phyloP scores from a whole-genome alignment of 2,888 invertebrate genomes.

The Belgica antarctica region DNA sequence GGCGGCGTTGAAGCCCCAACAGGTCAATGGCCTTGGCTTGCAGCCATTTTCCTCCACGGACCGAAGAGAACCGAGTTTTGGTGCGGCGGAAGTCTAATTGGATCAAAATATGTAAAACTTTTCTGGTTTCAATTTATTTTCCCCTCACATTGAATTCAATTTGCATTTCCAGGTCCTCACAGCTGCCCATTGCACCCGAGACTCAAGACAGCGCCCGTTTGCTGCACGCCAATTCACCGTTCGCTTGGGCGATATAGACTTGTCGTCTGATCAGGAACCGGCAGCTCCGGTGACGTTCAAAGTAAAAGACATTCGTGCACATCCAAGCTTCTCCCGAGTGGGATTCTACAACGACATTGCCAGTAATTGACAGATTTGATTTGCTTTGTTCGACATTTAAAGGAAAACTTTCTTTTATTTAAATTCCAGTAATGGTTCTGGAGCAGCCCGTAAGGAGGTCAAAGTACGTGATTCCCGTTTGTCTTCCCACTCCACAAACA shows the following conservation, averaged over 20 bases:
- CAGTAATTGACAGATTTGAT: slow-evolving; percentile 46
- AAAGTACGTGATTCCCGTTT: slow-evolving; percentile 83
- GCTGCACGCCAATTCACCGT: slow-evolving; percentile 86
- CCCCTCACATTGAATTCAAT: slow-evolving; percentile 1
- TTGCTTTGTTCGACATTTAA: background rate
- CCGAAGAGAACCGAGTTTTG: slow-evolving; percentile 83
- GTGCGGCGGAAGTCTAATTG: slow-evolving; percentile 88
- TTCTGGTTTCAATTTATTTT: background rate
- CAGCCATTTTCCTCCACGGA: slow-evolving; percentile 86
- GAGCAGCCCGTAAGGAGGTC: slow-evolving; percentile 71
- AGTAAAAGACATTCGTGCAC: slow-evolving; percentile 75
- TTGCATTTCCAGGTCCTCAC: slow-evolving; percentile 59
- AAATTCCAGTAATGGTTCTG: slow-evolving; percentile 50
- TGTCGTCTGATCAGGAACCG: slow-evolving; percentile 79
- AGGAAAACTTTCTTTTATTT: background rate
- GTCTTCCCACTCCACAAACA: slow-evolving; percentile 66
- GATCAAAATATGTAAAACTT: slow-evolving; percentile 62
- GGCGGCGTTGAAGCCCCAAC: slow-evolving; percentile 82
- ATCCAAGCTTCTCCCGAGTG: slow-evolving; percentile 80
- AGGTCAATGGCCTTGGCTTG: slow-evolving; percentile 96
- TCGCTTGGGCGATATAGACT: slow-evolving; percentile 82
- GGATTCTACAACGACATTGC: slow-evolving; percentile 97
- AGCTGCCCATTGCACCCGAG: slow-evolving; percentile 91
- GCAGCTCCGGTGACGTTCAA: slow-evolving; percentile 77
- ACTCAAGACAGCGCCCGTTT: slow-evolving; percentile 87